phyloP scores from a whole-genome alignment of 2,113 vertebrate species.

The Harpagus bidentatus region DNA sequence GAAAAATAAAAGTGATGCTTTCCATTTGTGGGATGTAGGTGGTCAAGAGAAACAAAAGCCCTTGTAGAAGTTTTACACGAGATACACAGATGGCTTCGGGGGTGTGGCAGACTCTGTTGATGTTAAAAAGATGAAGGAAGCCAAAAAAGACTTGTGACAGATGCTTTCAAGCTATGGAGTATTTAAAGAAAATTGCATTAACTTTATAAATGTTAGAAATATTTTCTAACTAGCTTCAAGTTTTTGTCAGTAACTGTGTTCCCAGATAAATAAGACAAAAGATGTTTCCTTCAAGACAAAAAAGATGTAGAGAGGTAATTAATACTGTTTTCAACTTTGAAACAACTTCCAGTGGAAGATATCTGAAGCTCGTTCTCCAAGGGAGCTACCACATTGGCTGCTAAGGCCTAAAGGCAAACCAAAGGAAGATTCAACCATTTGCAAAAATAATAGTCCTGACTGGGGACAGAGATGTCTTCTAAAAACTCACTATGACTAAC shows the following conservation, averaged over 20 bases:
- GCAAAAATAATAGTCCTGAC: neutral
- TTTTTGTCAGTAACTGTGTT: neutral
- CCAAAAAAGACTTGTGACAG: slow-evolving; percentile 75
- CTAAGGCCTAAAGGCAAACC: neutral
- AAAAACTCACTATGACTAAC: neutral
- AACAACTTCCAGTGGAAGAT: neutral
- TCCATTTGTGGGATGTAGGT: slow-evolving; percentile 91
- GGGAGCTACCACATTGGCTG: neutral
- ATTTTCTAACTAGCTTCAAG: neutral
- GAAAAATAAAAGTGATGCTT: slow-evolving; percentile 77
- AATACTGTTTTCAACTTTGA: neutral
- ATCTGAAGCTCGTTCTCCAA: neutral
- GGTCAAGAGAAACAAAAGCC: slow-evolving; percentile 92
- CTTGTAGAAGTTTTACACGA: slow-evolving; percentile 86
- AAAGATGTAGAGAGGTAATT: neutral
- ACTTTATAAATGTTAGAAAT: slow-evolving; percentile 55
- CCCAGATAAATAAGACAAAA: neutral
- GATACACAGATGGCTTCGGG: slow-evolving; percentile 89
- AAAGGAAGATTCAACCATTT: neutral
- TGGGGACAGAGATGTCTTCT: neutral
- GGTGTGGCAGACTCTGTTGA: slow-evolving; percentile 95
- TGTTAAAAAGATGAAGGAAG: slow-evolving; percentile 88
- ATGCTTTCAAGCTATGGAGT: slow-evolving; percentile 45
- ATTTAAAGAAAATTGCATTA: slow-evolving; percentile 48
- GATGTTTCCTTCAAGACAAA: neutral